Percentiles rank a stretch among this genome's conserved stretches.
phyloP scores from a whole-genome alignment of 2,797 vertebrate species.

The Urocyon cinereoargenteus region DNA sequence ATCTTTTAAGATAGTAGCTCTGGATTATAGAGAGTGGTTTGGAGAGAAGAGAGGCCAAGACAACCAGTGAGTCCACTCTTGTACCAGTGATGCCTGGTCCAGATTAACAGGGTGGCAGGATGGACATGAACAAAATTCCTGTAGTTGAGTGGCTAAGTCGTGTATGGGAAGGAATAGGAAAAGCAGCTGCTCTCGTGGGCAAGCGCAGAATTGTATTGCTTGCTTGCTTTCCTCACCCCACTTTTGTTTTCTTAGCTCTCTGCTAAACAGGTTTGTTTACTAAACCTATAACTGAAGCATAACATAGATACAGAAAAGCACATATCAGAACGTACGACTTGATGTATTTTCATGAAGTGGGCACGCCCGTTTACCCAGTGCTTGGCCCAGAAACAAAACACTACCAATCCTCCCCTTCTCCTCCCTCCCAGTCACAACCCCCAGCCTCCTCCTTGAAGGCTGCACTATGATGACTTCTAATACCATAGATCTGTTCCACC shows the following conservation, averaged over 20 bases:
- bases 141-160: not conserved
- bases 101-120: too few relatives aligned
- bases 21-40: not conserved
- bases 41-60: not conserved
- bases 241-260: not conserved
- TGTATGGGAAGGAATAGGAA: not conserved
- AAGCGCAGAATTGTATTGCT: not conserved
- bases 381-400: not conserved
- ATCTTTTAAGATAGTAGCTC: not conserved
- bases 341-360: not conserved
- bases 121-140: not conserved
- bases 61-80: not conserved
- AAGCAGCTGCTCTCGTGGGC: not conserved
- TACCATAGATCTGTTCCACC: not conserved
- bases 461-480: not conserved
- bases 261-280: not conserved
- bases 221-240: not conserved
- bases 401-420: not conserved
- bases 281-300: not conserved
- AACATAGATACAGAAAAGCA: not conserved
- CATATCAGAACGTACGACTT: not conserved
- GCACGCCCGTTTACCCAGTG: accelerated
- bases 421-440: not conserved
- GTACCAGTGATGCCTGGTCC: too few relatives aligned
- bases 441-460: not conserved